Percentiles rank a stretch among this genome's conserved stretches.
Conservation (phyloP, 2,113 vertebrate species). For the Brachypteracias leptosomus region DNA sequence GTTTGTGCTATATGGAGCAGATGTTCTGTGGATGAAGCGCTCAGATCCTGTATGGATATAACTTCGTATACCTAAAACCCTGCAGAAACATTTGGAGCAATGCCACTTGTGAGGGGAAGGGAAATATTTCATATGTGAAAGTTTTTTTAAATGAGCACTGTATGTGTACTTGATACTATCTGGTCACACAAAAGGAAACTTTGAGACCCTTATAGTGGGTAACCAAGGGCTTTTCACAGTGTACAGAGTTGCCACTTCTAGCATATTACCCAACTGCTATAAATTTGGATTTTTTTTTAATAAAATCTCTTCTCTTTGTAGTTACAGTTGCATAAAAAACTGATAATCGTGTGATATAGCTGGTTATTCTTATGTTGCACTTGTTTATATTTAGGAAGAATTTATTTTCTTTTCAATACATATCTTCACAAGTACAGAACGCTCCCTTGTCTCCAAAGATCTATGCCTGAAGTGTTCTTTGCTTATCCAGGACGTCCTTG, state of each 20-base stretch:
- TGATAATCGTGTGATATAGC: not conserved
- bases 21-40: not conserved
- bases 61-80: not conserved
- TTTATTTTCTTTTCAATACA: not conserved
- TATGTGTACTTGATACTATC: not conserved
- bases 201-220: not conserved
- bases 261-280: not conserved
- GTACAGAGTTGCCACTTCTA: not conserved
- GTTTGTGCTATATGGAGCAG: not conserved
- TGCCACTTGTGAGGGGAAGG: not conserved
- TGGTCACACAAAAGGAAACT: not conserved
- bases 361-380: not conserved
- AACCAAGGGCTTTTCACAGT: accelerated
- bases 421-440: not conserved
- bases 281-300: not conserved
- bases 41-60: not conserved
- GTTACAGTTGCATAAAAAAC: not conserved
- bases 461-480: not conserved
- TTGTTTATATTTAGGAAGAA: not conserved
- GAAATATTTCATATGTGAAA: not conserved
- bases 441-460: not conserved
- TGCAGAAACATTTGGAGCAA: not conserved
- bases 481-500: not conserved
- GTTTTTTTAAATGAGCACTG: not conserved
- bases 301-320: not conserved